These are phyloP conservation scores for Stylophora pistillata DNA, from an alignment of 64 coral and sea anemone genomes.

Conservation along the genomic window DNA sequence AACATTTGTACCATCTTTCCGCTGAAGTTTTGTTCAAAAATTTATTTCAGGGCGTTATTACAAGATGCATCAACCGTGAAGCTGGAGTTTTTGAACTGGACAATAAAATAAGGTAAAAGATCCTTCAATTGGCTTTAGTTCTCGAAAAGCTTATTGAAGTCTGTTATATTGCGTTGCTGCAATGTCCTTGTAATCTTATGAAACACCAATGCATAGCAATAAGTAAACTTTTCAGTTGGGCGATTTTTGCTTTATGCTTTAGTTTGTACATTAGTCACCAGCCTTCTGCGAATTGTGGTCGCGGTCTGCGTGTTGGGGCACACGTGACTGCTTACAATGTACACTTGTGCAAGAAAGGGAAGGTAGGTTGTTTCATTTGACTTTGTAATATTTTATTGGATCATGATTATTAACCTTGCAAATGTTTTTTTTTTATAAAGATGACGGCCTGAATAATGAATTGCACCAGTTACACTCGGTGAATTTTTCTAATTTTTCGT, in stretches of 20 bases:
- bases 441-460: too few species aligned
- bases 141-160: not conserved
- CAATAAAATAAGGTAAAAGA: constrained; percentile 52
- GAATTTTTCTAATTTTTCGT: not conserved
- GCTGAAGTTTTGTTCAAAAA: not conserved
- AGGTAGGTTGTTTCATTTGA: constrained; percentile 20
- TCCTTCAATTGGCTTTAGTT: not conserved
- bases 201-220: too few species aligned
- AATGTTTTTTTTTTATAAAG: too few species aligned
- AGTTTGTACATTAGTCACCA: constrained; percentile 63
- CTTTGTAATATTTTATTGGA: not conserved
- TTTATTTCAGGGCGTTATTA: constrained; percentile 47
- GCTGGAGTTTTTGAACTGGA: constrained; percentile 78
- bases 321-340: constrained; percentile 61
- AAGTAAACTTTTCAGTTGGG: too few species aligned
- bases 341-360: constrained; percentile 63
- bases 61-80: constrained; percentile 49
- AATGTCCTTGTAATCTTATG: too few species aligned
- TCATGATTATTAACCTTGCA: too few species aligned
- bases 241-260: not conserved
- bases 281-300: constrained; percentile 57
- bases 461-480: too few species aligned
- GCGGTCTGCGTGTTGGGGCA: constrained; percentile 49
- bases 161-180: too few species aligned
- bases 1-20: too few species aligned